These are phyloP conservation scores for Bovichtus diacanthus DNA, from an alignment of 2,797 vertebrate genomes.

Conservation along the genomic window DNA sequence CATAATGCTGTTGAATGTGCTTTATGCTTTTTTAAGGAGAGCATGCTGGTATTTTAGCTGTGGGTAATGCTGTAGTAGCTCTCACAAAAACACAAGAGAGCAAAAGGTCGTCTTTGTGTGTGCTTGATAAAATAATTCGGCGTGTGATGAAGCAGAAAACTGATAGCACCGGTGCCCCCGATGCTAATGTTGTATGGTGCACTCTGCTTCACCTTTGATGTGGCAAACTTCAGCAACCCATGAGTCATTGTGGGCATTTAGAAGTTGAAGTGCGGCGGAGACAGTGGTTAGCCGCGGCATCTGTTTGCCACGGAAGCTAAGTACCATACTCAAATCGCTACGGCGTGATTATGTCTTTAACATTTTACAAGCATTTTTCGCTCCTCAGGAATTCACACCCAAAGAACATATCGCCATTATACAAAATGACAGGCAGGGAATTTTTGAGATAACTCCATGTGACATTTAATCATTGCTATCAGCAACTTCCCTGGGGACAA, in stretches of 20 bases:
- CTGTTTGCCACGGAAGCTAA: not conserved
- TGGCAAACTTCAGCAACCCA: slow-evolving; percentile 31
- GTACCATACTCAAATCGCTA: not conserved
- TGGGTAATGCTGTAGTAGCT: not conserved
- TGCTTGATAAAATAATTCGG: slow-evolving; percentile 37
- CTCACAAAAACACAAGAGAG: not conserved
- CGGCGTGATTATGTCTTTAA: not conserved
- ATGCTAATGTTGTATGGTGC: slow-evolving; percentile 20
- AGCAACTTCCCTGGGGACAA: no score
- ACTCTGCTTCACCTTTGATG: slow-evolving; percentile 56
- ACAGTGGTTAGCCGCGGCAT: slow-evolving; percentile 4
- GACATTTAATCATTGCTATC: not conserved
- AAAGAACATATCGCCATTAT: not conserved
- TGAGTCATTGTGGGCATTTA: slow-evolving; percentile 54
- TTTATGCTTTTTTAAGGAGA: not conserved
- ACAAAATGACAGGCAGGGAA: slow-evolving; percentile 1
- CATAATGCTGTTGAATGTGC: not conserved
- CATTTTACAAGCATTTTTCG: not conserved
- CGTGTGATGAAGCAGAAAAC: slow-evolving; percentile 49
- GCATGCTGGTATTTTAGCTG: not conserved
- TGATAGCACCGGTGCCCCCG: slow-evolving; percentile 39
- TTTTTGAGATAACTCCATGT: not conserved
- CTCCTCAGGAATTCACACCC: not conserved
- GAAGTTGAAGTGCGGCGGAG: slow-evolving; percentile 37
- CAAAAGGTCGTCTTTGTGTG: slow-evolving; percentile 21